Base-by-base conservation (phyloP, 2,888 invertebrate species). In the Callinectes sapidus region DNA sequence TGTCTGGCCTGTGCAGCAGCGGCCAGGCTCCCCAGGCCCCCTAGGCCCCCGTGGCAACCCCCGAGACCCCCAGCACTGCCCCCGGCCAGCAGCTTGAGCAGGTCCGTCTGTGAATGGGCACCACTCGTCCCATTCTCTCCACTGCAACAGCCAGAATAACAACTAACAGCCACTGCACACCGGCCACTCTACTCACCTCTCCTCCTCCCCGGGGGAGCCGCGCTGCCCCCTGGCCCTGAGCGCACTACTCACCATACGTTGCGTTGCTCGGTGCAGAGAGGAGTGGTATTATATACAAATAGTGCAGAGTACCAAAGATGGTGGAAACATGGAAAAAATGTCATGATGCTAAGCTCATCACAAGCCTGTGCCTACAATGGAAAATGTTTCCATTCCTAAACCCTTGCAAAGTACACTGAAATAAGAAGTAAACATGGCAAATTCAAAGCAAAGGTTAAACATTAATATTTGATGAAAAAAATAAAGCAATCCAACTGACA, bases 121-220 rank as follows among this genome's bases (percentile, higher is more conserved):
- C 94, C 93, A 92, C 93, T 94, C 90, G 94, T 93, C 90, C 94
- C 94, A 93, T 94, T 94, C 94, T 94, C 94, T 89, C 94, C 94
- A 92, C 94, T 94, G 94, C 81, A 94, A 94, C 91, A 93, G 91
- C 94, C 92, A 94, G 92, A 94, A 94, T 91, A 93, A 92, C 94
- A 93, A 94, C 93, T 93, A 86, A 93, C 93, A 93, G 87, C 93
- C 91, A 93, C 91, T 93, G 93, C 92, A 93, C 91, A 92, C 90
- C 86, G 85, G 77, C 90, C 87, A 66, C 61, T 88, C 90, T 90
- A 71, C 61, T 81, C 81, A 81, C 81, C 81, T 81, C 81, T 77
- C 71, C 71, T 77, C 71, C 71, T 77, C 71, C 71, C 71, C 71
- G 71, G 28, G 61, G 71, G 71, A 13, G 71, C 71, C 71, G 71